Evolutionary conservation across 2,113 vertebrate genomes (phyloP).

Genomic region (Bothrops jararaca): DNA sequence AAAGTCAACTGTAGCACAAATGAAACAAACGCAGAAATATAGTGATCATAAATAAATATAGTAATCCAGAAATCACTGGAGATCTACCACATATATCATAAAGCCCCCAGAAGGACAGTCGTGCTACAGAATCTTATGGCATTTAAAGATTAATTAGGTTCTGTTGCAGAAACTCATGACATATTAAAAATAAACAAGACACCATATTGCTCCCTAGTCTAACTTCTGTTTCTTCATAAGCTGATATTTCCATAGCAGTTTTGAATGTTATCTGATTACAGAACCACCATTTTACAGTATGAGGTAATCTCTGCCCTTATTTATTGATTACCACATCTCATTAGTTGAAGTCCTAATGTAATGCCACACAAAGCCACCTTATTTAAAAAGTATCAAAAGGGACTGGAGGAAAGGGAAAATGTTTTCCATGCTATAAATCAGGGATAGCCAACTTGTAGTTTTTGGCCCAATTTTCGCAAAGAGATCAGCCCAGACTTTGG

Average conservation of each 20-base stretch:
- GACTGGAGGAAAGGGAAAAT: not conserved
- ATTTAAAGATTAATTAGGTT: not conserved
- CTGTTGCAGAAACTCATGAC: not conserved
- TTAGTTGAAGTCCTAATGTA: not conserved
- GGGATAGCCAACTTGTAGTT: not conserved
- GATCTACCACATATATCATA: not conserved
- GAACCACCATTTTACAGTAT: not conserved
- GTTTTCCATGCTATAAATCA: not conserved
- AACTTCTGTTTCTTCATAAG: not conserved
- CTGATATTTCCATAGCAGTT: not conserved
- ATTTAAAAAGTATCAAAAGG: not conserved
- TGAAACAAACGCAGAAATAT: not conserved
- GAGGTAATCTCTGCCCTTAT: not conserved
- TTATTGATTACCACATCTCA: not conserved
- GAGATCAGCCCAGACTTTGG: not conserved
- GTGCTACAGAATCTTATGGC: not conserved
- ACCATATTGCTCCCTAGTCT: not conserved
- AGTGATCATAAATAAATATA: not conserved
- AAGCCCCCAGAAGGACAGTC: not conserved
- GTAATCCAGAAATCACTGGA: not conserved
- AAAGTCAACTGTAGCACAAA: not conserved
- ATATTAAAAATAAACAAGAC: not conserved
- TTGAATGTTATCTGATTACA: not conserved
- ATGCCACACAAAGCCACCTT: not conserved
- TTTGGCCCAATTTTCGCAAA: not conserved